Base-by-base conservation (phyloP, 2,888 invertebrate species). In the Nowickia ferox region DNA sequence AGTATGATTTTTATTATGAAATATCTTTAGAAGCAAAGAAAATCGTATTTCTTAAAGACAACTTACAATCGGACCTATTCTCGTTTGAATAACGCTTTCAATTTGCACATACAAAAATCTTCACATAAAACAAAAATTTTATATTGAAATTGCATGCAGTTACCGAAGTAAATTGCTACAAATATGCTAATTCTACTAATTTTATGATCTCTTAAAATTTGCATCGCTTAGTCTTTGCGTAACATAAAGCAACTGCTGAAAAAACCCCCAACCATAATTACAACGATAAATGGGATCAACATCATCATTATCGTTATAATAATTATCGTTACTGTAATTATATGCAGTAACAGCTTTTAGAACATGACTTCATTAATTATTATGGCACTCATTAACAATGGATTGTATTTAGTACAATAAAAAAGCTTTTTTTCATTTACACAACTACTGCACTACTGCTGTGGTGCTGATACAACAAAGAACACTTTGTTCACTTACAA, bases 351-450 rank as follows among this genome's bases (percentile, higher is more conserved):
- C 68, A 74, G 74, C 68, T 61, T 68, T 72, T 65, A 72, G 48
- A 74, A 74, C 72, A 77, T 75, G 85, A 85, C 82, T 85, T 85
- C 78, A 82, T 82, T 85, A 85, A 82, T 85, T 82, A 81, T 74
- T 78, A 82, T 82, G 78, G 46, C 82, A 78, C 78, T 82, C 78
- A 79, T 71, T 78, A 79, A 82, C 82, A 82, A 78, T 79, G 53
- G 72, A 63, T 69, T 79, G 65, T 66, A 57, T 80, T 63, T 65
- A 57, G 55, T 13, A 53, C 63, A 71, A 79, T 30, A 76, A 46
- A 11, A 65, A 55, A 38, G 40, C 40, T 38, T 55, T 22, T 61
- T 59, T 61, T 38, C 59, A n/a, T 17, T 57, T 6, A 19, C 38
- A n/a, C 30, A 40, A 78, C n/a, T 57, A 30, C 22, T n/a, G 53